Percentiles rank a stretch among this genome's conserved stretches.
phyloP scores from a whole-genome alignment of 2,113 vertebrate species.

The Amphilophus citrinellus region DNA sequence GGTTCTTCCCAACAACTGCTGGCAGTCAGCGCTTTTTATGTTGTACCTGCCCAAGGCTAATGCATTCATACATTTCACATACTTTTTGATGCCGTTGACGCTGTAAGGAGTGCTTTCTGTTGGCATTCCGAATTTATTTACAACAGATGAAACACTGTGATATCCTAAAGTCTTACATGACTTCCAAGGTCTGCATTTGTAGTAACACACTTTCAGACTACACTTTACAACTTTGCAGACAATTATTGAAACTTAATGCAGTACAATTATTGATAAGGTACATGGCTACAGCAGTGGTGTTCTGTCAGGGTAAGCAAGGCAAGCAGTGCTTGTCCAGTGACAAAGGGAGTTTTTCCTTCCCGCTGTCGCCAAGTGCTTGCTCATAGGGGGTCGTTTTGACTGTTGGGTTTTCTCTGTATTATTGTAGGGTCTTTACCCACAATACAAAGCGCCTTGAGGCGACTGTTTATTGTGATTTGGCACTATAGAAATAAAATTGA shows the following conservation, averaged over 20 bases:
- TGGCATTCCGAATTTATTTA: background rate
- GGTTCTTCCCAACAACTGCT: conserved; percentile 24
- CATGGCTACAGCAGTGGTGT: background rate
- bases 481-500: no score
- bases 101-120: background rate
- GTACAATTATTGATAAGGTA: background rate
- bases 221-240: background rate
- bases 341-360: no score
- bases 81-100: background rate
- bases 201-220: background rate
- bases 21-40: conserved; percentile 4
- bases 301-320: background rate
- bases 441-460: no score
- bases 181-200: background rate
- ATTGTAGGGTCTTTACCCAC: no score
- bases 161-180: accelerated
- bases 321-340: background rate
- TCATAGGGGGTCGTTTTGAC: no score
- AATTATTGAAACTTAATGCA: background rate
- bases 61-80: conserved; percentile 14
- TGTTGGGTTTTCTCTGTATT: no score
- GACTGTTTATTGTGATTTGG: no score
- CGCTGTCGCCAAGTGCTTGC: no score
- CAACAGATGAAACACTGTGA: background rate
- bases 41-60: background rate